phyloP scores from a whole-genome alignment of 2,888 invertebrate species.

The Keiferia lycopersicella region DNA sequence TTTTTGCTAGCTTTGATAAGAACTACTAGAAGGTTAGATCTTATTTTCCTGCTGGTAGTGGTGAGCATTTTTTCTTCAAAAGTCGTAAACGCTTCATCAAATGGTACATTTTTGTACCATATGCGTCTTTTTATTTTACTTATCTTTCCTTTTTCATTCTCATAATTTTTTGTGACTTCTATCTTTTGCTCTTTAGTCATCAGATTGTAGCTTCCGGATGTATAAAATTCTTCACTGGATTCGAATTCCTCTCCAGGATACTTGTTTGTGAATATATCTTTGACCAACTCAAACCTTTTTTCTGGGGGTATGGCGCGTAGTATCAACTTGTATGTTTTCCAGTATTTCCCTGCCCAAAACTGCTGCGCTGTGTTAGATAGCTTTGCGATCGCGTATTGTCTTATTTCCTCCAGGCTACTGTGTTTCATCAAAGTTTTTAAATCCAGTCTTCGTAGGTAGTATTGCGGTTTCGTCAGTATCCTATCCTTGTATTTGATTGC shows the following conservation, averaged over 20 bases:
- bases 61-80: background rate
- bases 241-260: constrained; percentile 41
- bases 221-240: constrained; percentile 44
- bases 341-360: constrained; percentile 40
- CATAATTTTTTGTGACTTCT: constrained; percentile 49
- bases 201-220: constrained; percentile 40
- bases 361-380: constrained; percentile 33
- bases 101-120: constrained; percentile 56
- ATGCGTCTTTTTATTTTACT: constrained; percentile 32
- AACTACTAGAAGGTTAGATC: background rate
- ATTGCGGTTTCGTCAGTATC: constrained; percentile 44
- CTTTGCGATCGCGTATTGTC: constrained; percentile 35
- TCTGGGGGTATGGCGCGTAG: constrained; percentile 38
- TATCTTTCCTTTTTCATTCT: constrained; percentile 40
- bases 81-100: constrained; percentile 45
- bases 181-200: constrained; percentile 49
- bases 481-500: constrained; percentile 51
- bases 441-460: constrained; percentile 48
- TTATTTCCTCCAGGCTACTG: constrained; percentile 47
- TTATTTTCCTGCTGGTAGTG: background rate
- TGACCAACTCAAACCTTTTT: constrained; percentile 38
- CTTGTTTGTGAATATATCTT: constrained; percentile 36
- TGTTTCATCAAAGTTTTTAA: constrained; percentile 41
- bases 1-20: background rate
- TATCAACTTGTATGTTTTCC: constrained; percentile 34